These are phyloP conservation scores for Petrocephalus schoutedeni DNA, from an alignment of 2,797 vertebrate genomes.

Conservation along the genomic window DNA sequence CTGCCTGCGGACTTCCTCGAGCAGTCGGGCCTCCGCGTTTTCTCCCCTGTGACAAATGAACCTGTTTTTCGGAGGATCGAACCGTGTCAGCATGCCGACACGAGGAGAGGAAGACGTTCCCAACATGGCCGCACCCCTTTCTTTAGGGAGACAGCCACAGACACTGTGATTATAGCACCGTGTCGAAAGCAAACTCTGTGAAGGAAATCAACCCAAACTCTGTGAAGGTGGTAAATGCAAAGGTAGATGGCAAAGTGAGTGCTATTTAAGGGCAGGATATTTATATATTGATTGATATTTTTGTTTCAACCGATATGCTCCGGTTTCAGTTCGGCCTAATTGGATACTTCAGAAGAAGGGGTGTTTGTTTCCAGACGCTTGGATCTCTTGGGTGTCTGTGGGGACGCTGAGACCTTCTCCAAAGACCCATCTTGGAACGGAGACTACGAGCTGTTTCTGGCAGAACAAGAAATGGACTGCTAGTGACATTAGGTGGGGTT, in stretches of 20 bases:
- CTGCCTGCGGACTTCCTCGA: not conserved
- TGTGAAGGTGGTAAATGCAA: not conserved
- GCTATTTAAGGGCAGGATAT: constrained; percentile 40
- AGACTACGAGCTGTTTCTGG: not conserved
- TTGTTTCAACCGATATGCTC: constrained; percentile 32
- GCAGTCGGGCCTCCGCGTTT: not conserved
- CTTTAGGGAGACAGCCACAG: constrained; percentile 13
- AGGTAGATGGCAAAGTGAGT: constrained; percentile 27
- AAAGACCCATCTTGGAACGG: constrained; percentile 12
- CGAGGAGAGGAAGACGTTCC: constrained; percentile 38
- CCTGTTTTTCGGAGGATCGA: constrained; percentile 1
- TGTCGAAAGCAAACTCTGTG: constrained; percentile 24
- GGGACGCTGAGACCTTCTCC: constrained; percentile 25
- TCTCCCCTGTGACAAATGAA: constrained; percentile 42
- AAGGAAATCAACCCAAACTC: not conserved
- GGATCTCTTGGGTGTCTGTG: constrained; percentile 41
- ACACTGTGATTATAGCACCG: constrained; percentile 14
- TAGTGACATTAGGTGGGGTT: not conserved
- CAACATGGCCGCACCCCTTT: constrained; percentile 29
- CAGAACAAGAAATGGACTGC: not conserved
- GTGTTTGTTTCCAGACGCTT: constrained; percentile 11
- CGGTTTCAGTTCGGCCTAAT: constrained; percentile 38
- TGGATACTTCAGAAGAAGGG: not conserved
- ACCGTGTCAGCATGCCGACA: constrained; percentile 30
- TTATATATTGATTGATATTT: constrained; percentile 44